Conservation (phyloP, 2,113 vertebrate genomes). For the Garra rufa region DNA sequence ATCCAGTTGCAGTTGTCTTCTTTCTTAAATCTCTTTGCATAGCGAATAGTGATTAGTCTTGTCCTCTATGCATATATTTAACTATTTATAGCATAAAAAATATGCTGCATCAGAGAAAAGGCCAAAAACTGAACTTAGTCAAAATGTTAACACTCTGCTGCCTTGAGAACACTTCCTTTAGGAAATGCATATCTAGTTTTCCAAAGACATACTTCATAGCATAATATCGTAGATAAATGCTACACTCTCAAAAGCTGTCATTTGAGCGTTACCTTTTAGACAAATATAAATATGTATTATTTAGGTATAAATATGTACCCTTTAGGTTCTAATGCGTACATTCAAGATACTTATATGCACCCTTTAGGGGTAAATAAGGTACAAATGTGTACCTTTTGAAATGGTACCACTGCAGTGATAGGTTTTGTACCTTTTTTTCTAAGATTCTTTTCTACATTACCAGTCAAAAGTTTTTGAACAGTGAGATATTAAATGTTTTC, state of each 20-base stretch:
- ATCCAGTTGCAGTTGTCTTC: neutral
- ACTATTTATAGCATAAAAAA: neutral
- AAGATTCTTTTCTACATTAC: too few relatives aligned
- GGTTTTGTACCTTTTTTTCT: too few relatives aligned
- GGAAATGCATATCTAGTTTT: neutral
- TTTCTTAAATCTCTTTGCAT: neutral
- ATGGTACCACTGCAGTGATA: neutral
- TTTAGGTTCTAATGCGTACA: too few relatives aligned
- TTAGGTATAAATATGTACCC: too few relatives aligned
- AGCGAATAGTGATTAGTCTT: neutral
- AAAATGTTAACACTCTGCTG: neutral
- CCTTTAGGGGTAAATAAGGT: too few relatives aligned
- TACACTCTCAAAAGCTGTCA: too few relatives aligned
- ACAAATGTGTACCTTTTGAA: too few relatives aligned
- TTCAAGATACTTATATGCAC: too few relatives aligned
- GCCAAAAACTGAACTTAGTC: neutral
- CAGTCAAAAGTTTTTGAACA: too few relatives aligned
- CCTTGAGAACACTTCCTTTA: neutral
- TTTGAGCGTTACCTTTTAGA: too few relatives aligned
- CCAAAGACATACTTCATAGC: neutral
- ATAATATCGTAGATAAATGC: neutral
- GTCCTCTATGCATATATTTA: neutral
- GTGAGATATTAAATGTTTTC: too few relatives aligned
- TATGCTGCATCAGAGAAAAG: neutral
- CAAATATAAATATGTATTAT: too few relatives aligned